Conservation (phyloP, 2,888 invertebrate genomes). For the Philaethria dido region DNA sequence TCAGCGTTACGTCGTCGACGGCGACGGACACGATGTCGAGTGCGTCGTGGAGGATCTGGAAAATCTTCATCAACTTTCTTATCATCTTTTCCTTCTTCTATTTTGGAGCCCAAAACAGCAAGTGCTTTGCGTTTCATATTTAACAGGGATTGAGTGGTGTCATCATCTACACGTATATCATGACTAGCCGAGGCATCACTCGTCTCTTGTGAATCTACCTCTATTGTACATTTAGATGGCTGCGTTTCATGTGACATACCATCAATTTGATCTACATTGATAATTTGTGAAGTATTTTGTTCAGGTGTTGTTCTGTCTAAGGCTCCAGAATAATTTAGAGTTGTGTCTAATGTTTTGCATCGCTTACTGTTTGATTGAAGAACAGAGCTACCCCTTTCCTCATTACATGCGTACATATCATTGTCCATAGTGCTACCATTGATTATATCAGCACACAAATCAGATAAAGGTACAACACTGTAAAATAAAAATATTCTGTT, state of each 20-base stretch:
- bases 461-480: constrained; percentile 6
- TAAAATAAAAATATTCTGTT: not conserved
- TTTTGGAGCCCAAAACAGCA: constrained; percentile 6
- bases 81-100: not conserved
- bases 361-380: not conserved
- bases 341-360: not conserved
- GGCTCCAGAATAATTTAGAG: too few relatives aligned
- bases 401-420: not conserved
- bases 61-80: not conserved
- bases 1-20: constrained; percentile 1
- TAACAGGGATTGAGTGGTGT: constrained; percentile 1
- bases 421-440: not conserved
- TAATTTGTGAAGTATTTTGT: not conserved
- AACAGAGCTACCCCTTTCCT: not conserved
- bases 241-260: not conserved
- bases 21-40: constrained; percentile 10
- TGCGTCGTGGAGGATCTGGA: constrained; percentile 7
- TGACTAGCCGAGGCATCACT: not conserved
- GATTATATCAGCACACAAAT: not conserved
- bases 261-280: constrained; percentile 4
- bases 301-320: not conserved
- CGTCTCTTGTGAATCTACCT: not conserved
- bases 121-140: constrained; percentile 18
- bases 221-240: not conserved
- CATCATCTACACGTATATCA: not conserved